Conservation (phyloP, 1,140 invertebrate species). For the Uloborus diversus region DNA sequence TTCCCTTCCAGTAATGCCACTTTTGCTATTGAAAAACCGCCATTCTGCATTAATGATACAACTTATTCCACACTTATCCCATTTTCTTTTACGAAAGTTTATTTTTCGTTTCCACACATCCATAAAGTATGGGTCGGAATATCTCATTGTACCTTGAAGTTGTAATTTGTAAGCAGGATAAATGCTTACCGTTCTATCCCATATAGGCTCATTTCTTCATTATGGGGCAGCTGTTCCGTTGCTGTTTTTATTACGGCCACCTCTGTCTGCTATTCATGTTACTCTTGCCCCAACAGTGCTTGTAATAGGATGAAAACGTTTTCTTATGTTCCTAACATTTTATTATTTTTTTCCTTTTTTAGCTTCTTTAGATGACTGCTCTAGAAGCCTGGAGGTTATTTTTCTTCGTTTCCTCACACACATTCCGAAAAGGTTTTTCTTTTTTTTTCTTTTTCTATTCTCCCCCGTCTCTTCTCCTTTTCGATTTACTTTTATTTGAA, state of each 20-base stretch:
- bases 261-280: neutral
- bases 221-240: slow-evolving; percentile 32
- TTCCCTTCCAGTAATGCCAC: too few species aligned
- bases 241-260: slow-evolving; percentile 28
- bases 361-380: slow-evolving; percentile 18
- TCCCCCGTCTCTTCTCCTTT: neutral
- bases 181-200: neutral
- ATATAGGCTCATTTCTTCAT: slow-evolving; percentile 9
- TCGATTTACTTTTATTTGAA: neutral
- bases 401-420: slow-evolving; percentile 8
- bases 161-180: slow-evolving; percentile 20
- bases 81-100: neutral
- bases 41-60: neutral
- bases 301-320: slow-evolving; percentile 41
- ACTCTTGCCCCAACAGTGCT: neutral
- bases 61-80: neutral
- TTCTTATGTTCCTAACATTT: slow-evolving; percentile 23
- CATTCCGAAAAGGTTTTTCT: neutral
- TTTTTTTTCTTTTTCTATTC: neutral
- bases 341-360: neutral
- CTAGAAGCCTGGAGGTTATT: slow-evolving; percentile 4
- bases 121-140: neutral
- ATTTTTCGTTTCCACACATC: neutral
- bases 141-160: neutral
- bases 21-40: too few species aligned